phyloP scores from a whole-genome alignment of 2,888 invertebrate species.

The Piscicola geometra region DNA sequence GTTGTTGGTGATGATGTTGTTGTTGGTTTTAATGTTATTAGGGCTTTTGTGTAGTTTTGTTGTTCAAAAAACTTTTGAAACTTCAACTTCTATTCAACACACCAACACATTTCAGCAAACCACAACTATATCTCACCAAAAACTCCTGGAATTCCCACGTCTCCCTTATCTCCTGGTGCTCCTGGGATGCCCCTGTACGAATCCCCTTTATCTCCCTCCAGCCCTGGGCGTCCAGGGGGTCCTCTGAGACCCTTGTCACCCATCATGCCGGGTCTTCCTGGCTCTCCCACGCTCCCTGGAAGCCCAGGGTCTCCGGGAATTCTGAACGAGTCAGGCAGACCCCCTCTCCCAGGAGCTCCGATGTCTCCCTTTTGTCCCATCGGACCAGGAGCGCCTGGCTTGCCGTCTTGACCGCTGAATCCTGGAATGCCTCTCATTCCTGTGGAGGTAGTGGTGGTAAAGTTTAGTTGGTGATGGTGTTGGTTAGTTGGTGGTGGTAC shows the following conservation, averaged over 20 bases:
- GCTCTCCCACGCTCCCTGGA: background rate
- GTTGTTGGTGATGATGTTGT: too few species aligned
- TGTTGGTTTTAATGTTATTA: too few species aligned
- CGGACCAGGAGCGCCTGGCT: conserved; percentile 14
- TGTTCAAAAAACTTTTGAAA: too few species aligned
- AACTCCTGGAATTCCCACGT: background rate
- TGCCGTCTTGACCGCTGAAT: background rate
- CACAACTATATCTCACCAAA: background rate
- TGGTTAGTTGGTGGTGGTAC: too few species aligned
- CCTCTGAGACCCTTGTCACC: conserved; percentile 37
- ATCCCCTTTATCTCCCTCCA: conserved; percentile 20
- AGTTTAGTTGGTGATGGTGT: too few species aligned
- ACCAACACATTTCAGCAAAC: background rate
- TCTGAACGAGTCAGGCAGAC: background rate
- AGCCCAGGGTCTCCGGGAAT: background rate
- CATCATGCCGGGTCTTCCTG: conserved; percentile 34
- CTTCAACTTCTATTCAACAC: too few species aligned
- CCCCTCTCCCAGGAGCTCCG: background rate
- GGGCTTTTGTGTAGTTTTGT: too few species aligned
- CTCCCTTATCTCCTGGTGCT: conserved; percentile 20
- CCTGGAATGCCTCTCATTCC: conserved; percentile 32
- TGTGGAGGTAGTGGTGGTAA: background rate
- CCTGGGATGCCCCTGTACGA: conserved; percentile 16
- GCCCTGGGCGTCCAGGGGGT: conserved; percentile 18
- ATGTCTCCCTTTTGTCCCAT: conserved; percentile 22